phyloP scores from a whole-genome alignment of 2,888 invertebrate species.

The Leptinotarsa tumamoca region DNA sequence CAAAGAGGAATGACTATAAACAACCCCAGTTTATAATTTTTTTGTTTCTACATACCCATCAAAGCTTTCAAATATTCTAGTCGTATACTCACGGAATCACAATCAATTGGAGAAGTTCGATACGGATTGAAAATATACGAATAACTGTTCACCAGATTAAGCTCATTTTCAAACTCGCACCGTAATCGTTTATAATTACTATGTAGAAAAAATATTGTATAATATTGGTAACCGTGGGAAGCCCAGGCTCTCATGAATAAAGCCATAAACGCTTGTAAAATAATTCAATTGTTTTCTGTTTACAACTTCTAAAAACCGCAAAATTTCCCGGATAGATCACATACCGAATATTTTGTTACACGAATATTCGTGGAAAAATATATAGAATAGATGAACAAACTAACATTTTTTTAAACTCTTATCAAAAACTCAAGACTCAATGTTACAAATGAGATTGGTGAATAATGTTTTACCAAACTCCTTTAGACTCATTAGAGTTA shows the following conservation, averaged over 20 bases:
- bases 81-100: too few species aligned
- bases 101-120: background rate
- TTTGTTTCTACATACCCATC: background rate
- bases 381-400: background rate
- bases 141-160: background rate
- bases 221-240: slow-evolving; percentile 5
- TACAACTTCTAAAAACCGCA: background rate
- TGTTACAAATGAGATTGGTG: background rate
- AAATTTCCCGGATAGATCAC: slow-evolving; percentile 1
- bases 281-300: slow-evolving; percentile 3
- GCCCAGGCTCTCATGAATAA: background rate
- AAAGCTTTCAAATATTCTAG: too few species aligned
- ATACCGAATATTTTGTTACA: background rate
- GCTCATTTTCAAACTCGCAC: background rate
- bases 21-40: too few species aligned
- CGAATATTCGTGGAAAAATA: background rate
- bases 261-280: background rate
- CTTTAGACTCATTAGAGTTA: background rate
- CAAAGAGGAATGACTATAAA: too few species aligned
- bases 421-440: background rate
- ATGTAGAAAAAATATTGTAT: slow-evolving; percentile 1
- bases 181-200: background rate
- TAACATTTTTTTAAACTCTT: background rate
- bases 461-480: background rate
- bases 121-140: background rate